Percentiles rank a stretch among this genome's conserved stretches.
phyloP scores from a whole-genome alignment of 2,797 vertebrate genomes.

The Eulemur albifrons region DNA sequence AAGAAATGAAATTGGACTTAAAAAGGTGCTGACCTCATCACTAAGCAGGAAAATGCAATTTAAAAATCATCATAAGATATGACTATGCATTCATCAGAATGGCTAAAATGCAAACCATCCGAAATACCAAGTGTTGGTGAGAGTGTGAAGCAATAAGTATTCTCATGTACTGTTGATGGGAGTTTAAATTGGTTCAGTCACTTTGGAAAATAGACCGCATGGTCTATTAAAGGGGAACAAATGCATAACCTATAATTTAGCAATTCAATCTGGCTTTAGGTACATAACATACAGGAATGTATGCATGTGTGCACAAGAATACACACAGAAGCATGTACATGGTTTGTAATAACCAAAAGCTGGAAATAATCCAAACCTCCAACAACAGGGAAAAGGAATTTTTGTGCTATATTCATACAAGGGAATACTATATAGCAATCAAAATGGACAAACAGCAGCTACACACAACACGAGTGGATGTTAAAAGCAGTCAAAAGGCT shows the following conservation, averaged over 20 bases:
- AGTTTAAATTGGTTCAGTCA: not conserved
- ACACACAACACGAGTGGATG: not conserved
- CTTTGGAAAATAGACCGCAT: not conserved
- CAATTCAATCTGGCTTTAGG: not conserved
- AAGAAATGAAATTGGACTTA: not conserved
- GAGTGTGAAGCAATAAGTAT: not conserved
- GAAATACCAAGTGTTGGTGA: not conserved
- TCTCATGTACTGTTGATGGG: not conserved
- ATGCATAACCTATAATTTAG: not conserved
- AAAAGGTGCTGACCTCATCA: not conserved
- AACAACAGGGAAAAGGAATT: not conserved
- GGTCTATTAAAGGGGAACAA: not conserved
- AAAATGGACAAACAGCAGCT: not conserved
- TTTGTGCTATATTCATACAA: not conserved
- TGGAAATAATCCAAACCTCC: not conserved
- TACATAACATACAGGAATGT: not conserved
- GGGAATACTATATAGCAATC: not conserved
- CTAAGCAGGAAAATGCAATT: not conserved
- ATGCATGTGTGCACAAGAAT: not conserved
- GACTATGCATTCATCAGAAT: not conserved
- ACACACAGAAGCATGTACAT: no score
- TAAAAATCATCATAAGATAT: not conserved
- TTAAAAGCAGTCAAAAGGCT: not conserved
- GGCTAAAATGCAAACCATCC: not conserved
- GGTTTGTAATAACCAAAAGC: not conserved